Base-by-base conservation (phyloP, 2,797 vertebrate species). In the Sebastes kiyomatsui region DNA sequence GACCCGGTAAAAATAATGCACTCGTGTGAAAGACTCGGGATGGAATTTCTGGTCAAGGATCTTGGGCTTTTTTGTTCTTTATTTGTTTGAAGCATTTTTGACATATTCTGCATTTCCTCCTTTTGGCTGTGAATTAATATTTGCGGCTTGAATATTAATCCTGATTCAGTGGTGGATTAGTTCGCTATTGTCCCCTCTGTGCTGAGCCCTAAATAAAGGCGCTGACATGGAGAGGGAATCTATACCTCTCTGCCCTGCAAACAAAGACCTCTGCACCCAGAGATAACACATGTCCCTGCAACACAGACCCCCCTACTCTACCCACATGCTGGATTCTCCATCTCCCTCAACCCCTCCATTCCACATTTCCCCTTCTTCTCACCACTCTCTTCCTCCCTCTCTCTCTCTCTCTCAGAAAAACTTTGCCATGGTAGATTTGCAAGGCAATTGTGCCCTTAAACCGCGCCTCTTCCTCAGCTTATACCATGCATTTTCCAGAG, bases 131-230 rank as follows among this genome's bases (percentile, higher is more conserved):
- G 97, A 98, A 98, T 99, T 97, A 99, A 98, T 98, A 97, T 97
- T 97, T 96, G 93, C 96, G 94, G 91, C 90, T 94, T 92, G 95
- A 96, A 96, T 96, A 96, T 98, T 98, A 99, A 98, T 96, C 97
- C 97, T 92, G 97, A 97, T 97, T 97, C 97, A 97, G 96, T 94
- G 94, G 95, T 93, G 97, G 98, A 99, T 99, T 98, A 99, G 96
- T 96, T 96, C 93, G 84, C 95, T 83, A 95, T 96, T 96, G 96
- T 96, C 92, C 96, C 82, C 90, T 88, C 81, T 28, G 80, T 86
- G 90, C 94, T 93, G 94, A 96, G 94, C 93, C 91, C 90, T 82
- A 94, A 94, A 95, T 94, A 95, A 94, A 92, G 93, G 90, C 83
- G 81, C 93, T 94, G 93, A 95, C 95, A 96, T 91, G 91, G 94